A percentile compares a stretch with the other conserved stretches of the same genome.
Conservation (phyloP, 2,113 vertebrate genomes). For the Labeo rohita region DNA sequence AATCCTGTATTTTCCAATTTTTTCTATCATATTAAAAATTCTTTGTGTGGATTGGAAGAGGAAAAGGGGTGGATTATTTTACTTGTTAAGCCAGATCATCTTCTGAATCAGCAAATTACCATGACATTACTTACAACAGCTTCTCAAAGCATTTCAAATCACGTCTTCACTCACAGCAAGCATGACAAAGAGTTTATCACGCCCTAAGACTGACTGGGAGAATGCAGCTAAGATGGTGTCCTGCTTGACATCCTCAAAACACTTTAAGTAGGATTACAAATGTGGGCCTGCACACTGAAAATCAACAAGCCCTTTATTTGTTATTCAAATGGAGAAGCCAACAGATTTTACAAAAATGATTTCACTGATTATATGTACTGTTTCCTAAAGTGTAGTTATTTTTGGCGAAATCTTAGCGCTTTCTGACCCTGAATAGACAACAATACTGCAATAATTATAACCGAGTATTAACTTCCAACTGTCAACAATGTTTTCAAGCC, state of each 20-base stretch:
- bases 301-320: background rate
- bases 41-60: background rate
- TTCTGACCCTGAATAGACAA: too few relatives aligned
- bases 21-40: background rate
- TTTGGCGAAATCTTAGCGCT: too few relatives aligned
- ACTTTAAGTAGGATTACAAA: conserved; percentile 17
- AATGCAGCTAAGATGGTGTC: conserved; percentile 12
- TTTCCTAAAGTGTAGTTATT: background rate
- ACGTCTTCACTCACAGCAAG: conserved; percentile 24
- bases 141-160: conserved; percentile 20
- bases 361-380: too few relatives aligned
- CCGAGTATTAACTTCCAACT: too few relatives aligned
- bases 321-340: background rate
- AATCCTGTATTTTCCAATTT: background rate
- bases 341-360: background rate
- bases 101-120: conserved; percentile 9
- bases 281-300: background rate
- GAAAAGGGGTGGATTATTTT: background rate
- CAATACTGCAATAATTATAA: too few relatives aligned
- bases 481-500: background rate
- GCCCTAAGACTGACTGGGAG: background rate
- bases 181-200: conserved; percentile 6
- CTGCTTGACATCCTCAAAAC: conserved; percentile 2
- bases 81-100: conserved; percentile 14
- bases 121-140: conserved; percentile 16